Evolutionary conservation across 2,888 invertebrate species (phyloP), one percentile per base, ranked within the genome.

Genomic region (Onthophagus sagittarius): DNA sequence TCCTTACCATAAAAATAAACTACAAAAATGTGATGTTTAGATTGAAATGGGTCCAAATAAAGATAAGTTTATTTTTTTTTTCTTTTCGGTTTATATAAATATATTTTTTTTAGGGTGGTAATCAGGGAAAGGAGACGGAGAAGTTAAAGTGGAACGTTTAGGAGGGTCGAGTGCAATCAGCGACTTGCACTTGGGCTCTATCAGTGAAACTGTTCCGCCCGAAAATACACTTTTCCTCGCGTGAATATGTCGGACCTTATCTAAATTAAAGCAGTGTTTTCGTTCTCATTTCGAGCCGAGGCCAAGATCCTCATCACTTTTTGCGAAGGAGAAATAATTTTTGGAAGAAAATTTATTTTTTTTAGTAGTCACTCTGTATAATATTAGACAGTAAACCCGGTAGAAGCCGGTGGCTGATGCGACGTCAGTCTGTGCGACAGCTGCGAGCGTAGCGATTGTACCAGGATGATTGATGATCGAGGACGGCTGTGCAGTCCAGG

Each of bases 381-480:
- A 83, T 82, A 32, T 32, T n/a, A 31, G 31, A 67, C 32, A n/a
- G 67, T 23, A 82, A 82, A 82, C 82, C 82, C 81, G 78, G 83
- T 82, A 82, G 82, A 53, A 53, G 81, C 82, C 83, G 83, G 82
- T 83, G 83, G 83, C 82, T 83, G 81, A 82, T 80, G 79, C 80
- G 79, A 79, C 79, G 82, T 82, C 82, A 82, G 82, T 81, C 82
- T 82, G 85, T 86, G 86, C 87, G 87, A 88, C 88, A 88, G 88
- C 88, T 88, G 88, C 87, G 87, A 86, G 85, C 86, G 84, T 85
- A 86, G 87, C 88, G 88, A 89, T 88, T 89, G 88, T 86, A 86
- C 86, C 85, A 81, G 85, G 81, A 88, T 89, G 89, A 89, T 89
- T 88, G 89, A 89, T 88, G 89, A 88, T 87, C 86, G 84, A 85